Base-by-base conservation (phyloP, 2,888 invertebrate species). In the Cerceris ruficornis region DNA sequence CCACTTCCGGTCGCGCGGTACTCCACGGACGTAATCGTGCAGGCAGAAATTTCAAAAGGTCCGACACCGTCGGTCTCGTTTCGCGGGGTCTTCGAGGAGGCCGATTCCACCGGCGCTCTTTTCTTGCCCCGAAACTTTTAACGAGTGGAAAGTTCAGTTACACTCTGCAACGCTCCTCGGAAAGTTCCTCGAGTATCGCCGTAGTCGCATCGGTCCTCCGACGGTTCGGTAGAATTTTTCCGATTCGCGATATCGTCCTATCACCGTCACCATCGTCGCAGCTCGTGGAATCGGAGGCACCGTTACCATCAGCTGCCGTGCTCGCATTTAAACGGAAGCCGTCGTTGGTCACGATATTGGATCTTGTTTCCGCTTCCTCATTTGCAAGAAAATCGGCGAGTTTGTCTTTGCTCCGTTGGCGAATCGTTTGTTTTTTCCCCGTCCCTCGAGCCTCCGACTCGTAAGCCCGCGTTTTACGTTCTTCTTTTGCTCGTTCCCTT, bases 321-420 rank as follows among this genome's bases (percentile, higher is more conserved):
- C 41, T 76, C 15, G 46, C 46, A 46, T 74, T 66, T 66, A 69
- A 67, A 64, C 58, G 61, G 72, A 71, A 71, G 57, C 67, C 64
- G 57, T 69, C 64, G 64, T 43, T 42, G 66, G 58, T 17, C 61
- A 8, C 58, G 70, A 55, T 52, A 64, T 79, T 54, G 70, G 62
- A 66, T 74, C 66, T 46, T 15, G 59, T 60, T 74, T 28, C 54
- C 57, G 73, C 59, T 68, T 43, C 69, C 59, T 69, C 69, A 57
- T 82, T 72, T 60, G 62, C 58, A 62, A 75, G 83, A 71, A 74
- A 82, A 82, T 79, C 69, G 59, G 66, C 65, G 62, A 74, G 69
- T 58, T 73, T 58, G 61, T 65, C 72, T 75, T 83, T 69, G 69
- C 70, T 80, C 71, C 66, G 77, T 72, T 72, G 68, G 52, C 72